A percentile compares a stretch with the other conserved stretches of the same genome.
Evolutionary conservation across 2,888 invertebrate species (phyloP).

Genomic region (Arge pagana): DNA sequence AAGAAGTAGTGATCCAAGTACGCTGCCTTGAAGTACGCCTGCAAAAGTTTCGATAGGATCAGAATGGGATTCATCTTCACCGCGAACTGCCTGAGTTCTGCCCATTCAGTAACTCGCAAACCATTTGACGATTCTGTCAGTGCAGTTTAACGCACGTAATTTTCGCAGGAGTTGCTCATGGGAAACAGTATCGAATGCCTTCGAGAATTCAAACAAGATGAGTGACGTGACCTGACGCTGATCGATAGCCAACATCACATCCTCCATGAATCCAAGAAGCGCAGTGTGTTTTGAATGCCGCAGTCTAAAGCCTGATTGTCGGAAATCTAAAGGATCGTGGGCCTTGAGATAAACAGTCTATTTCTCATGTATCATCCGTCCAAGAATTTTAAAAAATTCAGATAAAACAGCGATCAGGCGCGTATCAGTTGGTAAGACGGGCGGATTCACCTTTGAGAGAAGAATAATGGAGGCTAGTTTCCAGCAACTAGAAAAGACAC

Average conservation of each 20-base stretch:
- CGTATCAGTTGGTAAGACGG: neutral
- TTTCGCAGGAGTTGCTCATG: neutral
- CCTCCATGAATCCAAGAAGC: neutral
- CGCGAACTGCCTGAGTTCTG: neutral
- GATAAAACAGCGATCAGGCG: neutral
- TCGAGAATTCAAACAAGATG: no score
- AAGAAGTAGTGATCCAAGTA: constrained; percentile 1
- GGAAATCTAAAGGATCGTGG: neutral
- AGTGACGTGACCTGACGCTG: neutral
- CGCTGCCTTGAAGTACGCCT: neutral
- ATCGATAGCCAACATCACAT: neutral
- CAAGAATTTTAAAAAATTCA: neutral
- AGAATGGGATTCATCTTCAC: neutral
- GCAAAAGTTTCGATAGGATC: neutral
- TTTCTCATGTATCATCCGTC: neutral
- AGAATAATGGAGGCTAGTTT: neutral
- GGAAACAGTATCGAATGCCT: neutral
- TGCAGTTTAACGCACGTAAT: neutral
- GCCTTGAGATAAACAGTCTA: neutral
- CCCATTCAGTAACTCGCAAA: neutral
- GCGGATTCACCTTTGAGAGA: neutral
- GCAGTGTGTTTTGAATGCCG: neutral
- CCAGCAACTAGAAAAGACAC: neutral
- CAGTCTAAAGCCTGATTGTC: neutral
- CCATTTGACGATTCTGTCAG: neutral